Percentiles rank a stretch among this genome's conserved stretches.
These are phyloP conservation scores for Diabrotica undecimpunctata DNA, from an alignment of 1,140 invertebrate genomes.

Conservation along the genomic window DNA sequence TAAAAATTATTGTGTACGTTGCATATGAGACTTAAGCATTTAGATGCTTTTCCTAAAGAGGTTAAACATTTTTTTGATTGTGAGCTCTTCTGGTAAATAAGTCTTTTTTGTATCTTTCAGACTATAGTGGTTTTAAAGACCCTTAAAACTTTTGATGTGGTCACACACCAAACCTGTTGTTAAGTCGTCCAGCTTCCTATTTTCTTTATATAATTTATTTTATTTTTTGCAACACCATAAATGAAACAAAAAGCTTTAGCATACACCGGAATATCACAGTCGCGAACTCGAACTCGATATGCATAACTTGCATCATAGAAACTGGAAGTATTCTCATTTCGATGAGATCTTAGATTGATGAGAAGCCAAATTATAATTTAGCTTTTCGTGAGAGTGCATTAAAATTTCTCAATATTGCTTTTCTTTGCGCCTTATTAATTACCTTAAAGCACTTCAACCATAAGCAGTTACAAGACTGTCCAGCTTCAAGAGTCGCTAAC, in stretches of 20 bases:
- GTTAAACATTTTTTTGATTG: slow-evolving; percentile 19
- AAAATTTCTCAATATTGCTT: no score
- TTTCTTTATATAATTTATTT: slow-evolving; percentile 17
- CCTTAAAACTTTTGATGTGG: slow-evolving; percentile 20
- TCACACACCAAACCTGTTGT: slow-evolving; percentile 5
- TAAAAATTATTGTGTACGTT: slow-evolving; percentile 21
- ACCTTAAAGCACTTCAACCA: neutral
- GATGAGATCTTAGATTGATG: neutral
- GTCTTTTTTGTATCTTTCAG: slow-evolving; percentile 16
- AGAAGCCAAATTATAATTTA: neutral
- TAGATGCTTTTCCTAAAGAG: slow-evolving; percentile 3
- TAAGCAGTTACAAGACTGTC: no score
- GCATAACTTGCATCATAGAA: neutral
- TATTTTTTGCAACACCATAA: slow-evolving; percentile 17
- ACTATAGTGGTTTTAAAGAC: slow-evolving; percentile 12
- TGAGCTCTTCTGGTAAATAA: slow-evolving; percentile 15
- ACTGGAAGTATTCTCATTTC: neutral
- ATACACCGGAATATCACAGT: slow-evolving; percentile 6
- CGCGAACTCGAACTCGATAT: neutral
- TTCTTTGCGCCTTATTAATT: neutral
- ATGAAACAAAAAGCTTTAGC: neutral
- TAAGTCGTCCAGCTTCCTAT: slow-evolving; percentile 6
- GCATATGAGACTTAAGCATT: slow-evolving; percentile 14
- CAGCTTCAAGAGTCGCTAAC: no score
- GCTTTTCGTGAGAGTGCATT: neutral